Conservation (phyloP, 2,888 invertebrate genomes). For the Aelia acuminata region DNA sequence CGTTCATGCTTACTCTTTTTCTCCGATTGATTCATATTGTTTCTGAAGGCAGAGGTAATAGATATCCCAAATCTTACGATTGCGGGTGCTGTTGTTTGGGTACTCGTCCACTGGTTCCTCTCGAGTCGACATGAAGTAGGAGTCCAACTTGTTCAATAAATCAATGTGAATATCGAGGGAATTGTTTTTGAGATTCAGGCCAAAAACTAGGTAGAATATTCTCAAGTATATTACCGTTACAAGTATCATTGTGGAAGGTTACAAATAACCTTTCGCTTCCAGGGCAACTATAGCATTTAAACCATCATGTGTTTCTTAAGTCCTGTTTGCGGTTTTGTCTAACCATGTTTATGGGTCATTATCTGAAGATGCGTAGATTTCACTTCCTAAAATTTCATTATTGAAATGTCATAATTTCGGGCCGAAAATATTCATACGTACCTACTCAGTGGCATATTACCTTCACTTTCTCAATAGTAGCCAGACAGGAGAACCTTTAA, state of each 20-base stretch:
- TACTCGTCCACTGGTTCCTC: slow-evolving; percentile 42
- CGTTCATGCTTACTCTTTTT: slow-evolving; percentile 14
- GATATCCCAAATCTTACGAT: slow-evolving; percentile 32
- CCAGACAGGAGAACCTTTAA: no score
- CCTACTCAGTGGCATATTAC: no score
- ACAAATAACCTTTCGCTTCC: background rate
- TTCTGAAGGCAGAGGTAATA: slow-evolving; percentile 55
- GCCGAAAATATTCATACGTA: no score
- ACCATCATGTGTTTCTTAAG: background rate
- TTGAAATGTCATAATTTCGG: no score
- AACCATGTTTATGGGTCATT: no score
- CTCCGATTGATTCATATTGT: slow-evolving; percentile 31
- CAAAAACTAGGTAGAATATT: background rate
- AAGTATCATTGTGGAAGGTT: background rate
- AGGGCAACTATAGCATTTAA: background rate
- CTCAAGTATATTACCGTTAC: background rate
- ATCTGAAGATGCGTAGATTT: no score
- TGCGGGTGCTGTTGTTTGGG: slow-evolving; percentile 5
- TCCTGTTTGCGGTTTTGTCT: no score
- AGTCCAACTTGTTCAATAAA: background rate
- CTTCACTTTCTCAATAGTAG: no score
- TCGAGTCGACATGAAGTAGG: background rate
- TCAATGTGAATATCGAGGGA: slow-evolving; percentile 15
- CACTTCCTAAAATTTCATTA: no score
- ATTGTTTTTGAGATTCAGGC: background rate